phyloP scores from a whole-genome alignment of 2,888 invertebrate genomes.

The Drosophila lacicola region DNA sequence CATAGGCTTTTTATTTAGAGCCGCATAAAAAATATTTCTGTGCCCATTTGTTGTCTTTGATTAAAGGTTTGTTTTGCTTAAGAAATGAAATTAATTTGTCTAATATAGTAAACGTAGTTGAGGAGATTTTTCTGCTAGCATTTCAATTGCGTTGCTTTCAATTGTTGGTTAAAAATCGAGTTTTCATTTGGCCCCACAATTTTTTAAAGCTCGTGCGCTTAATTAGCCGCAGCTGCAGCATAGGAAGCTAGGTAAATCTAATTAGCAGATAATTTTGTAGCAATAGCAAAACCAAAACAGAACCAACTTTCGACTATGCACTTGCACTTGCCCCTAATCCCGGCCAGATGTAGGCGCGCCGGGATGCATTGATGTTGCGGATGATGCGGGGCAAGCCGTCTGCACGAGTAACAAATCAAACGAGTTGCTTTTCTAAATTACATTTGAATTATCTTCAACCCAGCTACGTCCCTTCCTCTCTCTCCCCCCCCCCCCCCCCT shows the following conservation, averaged over 20 bases:
- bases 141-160: slow-evolving; percentile 40
- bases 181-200: slow-evolving; percentile 4
- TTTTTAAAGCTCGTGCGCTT: slow-evolving; percentile 56
- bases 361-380: slow-evolving; percentile 21
- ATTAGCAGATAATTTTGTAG: slow-evolving; percentile 62
- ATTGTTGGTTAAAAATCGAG: slow-evolving; percentile 1
- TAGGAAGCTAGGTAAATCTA: slow-evolving; percentile 46
- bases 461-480: neutral
- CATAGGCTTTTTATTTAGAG: too few species aligned
- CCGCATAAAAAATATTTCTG: too few species aligned
- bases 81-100: slow-evolving; percentile 56
- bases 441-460: slow-evolving; percentile 75
- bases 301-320: slow-evolving; percentile 42
- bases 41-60: neutral
- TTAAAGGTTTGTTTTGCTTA: slow-evolving; percentile 9
- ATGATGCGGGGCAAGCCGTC: slow-evolving; percentile 9
- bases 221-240: slow-evolving; percentile 54
- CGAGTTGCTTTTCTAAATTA: slow-evolving; percentile 80
- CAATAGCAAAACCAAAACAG: slow-evolving; percentile 15
- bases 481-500: neutral
- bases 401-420: slow-evolving; percentile 76
- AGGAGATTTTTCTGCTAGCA: too few species aligned
- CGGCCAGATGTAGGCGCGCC: slow-evolving; percentile 3
- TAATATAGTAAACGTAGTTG: slow-evolving; percentile 62
- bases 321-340: slow-evolving; percentile 22